Percentiles rank a stretch among this genome's conserved stretches.
Evolutionary conservation across 2,113 vertebrate species (phyloP).

Genomic region (Gnathonemus longibarbis): DNA sequence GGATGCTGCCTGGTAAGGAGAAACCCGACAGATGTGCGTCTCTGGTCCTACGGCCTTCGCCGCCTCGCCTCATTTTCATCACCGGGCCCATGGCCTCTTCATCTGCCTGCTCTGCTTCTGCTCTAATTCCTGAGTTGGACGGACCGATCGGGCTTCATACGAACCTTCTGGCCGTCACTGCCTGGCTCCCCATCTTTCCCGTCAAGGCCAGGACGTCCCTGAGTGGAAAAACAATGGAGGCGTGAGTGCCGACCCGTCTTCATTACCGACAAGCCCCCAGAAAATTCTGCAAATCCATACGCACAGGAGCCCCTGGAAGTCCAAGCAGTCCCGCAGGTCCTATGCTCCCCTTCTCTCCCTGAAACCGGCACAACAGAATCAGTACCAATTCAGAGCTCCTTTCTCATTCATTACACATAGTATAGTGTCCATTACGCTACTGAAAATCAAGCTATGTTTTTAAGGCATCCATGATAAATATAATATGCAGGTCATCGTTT

Average conservation of each 20-base stretch:
- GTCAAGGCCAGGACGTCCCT: slow-evolving; percentile 78
- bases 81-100: slow-evolving; percentile 13
- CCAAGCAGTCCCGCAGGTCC: slow-evolving; percentile 73
- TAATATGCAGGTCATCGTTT: background rate
- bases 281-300: slow-evolving; percentile 42
- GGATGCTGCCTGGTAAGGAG: slow-evolving; percentile 26
- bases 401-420: background rate
- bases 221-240: slow-evolving; percentile 33
- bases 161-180: slow-evolving; percentile 78
- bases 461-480: background rate
- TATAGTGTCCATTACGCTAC: background rate
- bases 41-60: slow-evolving; percentile 10
- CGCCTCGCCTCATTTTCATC: slow-evolving; percentile 14
- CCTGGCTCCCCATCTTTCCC: slow-evolving; percentile 80
- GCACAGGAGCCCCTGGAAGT: slow-evolving; percentile 71
- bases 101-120: background rate
- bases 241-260: background rate
- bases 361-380: slow-evolving; percentile 22
- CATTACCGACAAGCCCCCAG: background rate
- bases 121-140: slow-evolving; percentile 2
- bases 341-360: slow-evolving; percentile 82
- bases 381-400: background rate
- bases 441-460: background rate
- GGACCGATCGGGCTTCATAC: slow-evolving; percentile 28
- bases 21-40: slow-evolving; percentile 11